phyloP scores from a whole-genome alignment of 2,113 vertebrate genomes.

The Dunckerocampus dactyliophorus region DNA sequence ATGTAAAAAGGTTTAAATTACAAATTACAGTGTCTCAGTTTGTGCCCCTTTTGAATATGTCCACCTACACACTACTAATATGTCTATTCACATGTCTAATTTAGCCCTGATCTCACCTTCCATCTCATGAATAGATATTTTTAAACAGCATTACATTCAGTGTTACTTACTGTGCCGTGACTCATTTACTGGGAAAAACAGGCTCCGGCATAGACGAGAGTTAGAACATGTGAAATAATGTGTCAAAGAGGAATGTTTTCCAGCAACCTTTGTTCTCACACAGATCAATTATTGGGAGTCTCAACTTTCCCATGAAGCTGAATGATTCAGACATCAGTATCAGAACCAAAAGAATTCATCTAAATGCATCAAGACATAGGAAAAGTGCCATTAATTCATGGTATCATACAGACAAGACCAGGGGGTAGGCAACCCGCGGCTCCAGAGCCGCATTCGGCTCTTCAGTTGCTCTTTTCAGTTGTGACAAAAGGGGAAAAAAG shows the following conservation, averaged over 20 bases:
- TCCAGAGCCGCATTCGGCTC: no score
- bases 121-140: neutral
- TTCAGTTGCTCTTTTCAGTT: no score
- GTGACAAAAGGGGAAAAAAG: no score
- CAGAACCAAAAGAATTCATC: constrained; percentile 14
- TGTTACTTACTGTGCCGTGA: constrained; percentile 9
- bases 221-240: constrained; percentile 19
- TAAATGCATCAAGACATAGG: neutral
- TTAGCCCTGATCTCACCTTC: neutral
- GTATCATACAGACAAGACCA: no score
- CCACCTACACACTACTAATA: constrained; percentile 3
- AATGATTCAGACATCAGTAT: neutral
- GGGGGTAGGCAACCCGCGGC: no score
- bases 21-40: constrained; percentile 3
- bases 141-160: constrained; percentile 1
- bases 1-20: constrained; percentile 28
- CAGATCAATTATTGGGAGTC: constrained; percentile 34
- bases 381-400: constrained; percentile 3
- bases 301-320: constrained; percentile 7
- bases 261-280: constrained; percentile 36
- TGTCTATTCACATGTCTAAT: constrained; percentile 11
- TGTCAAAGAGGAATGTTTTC: constrained; percentile 13
- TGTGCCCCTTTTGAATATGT: constrained; percentile 1
- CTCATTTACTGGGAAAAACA: constrained; percentile 7
- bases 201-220: constrained; percentile 6